phyloP scores from a whole-genome alignment of 2,113 vertebrate species.

The Rhea pennata region DNA sequence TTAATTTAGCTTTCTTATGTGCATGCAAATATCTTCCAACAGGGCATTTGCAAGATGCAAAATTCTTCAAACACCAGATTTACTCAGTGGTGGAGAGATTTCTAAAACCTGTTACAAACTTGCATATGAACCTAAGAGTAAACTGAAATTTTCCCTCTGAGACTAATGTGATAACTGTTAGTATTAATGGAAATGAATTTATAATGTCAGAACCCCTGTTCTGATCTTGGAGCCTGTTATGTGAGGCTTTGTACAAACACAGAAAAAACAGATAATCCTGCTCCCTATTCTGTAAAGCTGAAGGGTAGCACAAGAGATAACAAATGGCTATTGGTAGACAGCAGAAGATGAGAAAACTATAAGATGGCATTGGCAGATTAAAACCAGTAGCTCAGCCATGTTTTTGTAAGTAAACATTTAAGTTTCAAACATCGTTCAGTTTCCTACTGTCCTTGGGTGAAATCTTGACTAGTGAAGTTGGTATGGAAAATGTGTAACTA shows the following conservation, averaged over 20 bases:
- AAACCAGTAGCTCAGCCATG: not conserved
- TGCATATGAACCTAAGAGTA: not conserved
- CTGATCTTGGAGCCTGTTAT: not conserved
- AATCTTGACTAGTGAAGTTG: not conserved
- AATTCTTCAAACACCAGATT: not conserved
- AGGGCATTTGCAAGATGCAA: not conserved
- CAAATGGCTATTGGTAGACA: not conserved
- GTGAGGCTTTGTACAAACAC: not conserved
- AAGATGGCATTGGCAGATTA: not conserved
- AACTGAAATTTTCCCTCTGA: not conserved
- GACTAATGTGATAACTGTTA: not conserved
- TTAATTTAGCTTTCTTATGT: not conserved
- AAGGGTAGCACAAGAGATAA: not conserved
- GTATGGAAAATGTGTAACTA: not conserved
- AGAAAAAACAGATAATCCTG: not conserved
- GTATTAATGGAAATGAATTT: not conserved
- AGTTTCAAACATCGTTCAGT: not conserved
- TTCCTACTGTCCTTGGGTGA: not conserved
- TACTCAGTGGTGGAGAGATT: not conserved
- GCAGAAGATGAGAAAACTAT: not conserved
- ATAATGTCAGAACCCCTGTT: not conserved
- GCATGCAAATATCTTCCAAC: not conserved
- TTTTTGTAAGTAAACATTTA: not conserved
- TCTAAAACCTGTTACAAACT: not conserved
- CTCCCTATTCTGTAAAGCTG: not conserved